Evolutionary conservation across 2,113 vertebrate species (phyloP), one percentile per base, ranked within the genome.

Genomic region (Laticauda laticaudata): DNA sequence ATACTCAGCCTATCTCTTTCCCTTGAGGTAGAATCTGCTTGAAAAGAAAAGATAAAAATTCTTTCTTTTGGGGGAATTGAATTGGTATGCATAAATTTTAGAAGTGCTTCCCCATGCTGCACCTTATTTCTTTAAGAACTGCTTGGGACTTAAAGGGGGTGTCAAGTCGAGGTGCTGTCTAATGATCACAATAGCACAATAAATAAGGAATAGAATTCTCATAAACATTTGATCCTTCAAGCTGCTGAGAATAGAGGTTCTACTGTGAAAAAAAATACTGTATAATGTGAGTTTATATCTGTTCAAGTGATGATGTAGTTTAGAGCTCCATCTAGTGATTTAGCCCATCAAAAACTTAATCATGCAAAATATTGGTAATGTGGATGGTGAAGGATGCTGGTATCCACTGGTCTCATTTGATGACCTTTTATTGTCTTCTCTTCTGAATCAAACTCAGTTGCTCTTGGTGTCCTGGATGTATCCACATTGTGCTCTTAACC

Each of bases 251-350:
- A 81, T 39, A 87, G 59, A 24, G 29, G 51, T 87, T 64, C 26
- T 21, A 87, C 29, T 87, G 11, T n/a, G 61, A 29, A 18, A 61
- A 43, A 86, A 24, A 34, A 39, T 51, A 11, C 12, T 29, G 20
- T 10, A 26, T n/a, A 20, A 20, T 56, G 5, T 23, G n/a, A 18
- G 14, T 55, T 88, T 45, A 18, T 54, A 91, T 20, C 24, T 59
- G 10, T 61, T 75, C 23, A 54, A 3, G 53, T 59, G 18, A 91
- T 93, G 55, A 23, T 43, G 54, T 91, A 88, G 90, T 91, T 94
- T 86, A 89, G 55, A 85, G 92, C 90, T 75, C 92, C 89, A 86
- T 86, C 90, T 94, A 91, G 87, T 93, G 87, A 94, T 89, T 3
- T 12, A 48, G 86, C 64, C 12, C 11, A 61, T 51, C 45, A 53